phyloP scores from a whole-genome alignment of 2,113 vertebrate genomes.

The Dicentrarchus labrax region DNA sequence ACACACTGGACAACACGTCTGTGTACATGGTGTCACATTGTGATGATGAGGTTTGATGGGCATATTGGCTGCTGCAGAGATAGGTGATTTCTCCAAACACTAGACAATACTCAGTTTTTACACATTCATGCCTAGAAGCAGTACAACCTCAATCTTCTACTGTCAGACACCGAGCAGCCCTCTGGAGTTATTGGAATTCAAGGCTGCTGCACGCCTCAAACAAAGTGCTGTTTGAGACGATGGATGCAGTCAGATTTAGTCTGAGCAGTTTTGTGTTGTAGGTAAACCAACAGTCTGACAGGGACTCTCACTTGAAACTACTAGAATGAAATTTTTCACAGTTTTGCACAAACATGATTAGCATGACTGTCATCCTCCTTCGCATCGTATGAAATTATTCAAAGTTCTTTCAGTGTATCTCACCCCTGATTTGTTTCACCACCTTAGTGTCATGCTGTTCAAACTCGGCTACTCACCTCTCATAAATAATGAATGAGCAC shows the following conservation, averaged over 20 bases:
- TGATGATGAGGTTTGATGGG: conserved; percentile 36
- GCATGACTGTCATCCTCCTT: conserved; percentile 10
- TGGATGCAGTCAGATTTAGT: conserved; percentile 42
- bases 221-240: conserved; percentile 41
- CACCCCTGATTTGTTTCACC: conserved; percentile 45
- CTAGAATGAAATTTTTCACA: conserved; percentile 18
- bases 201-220: conserved; percentile 53
- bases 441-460: conserved; percentile 34
- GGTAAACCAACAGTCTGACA: conserved; percentile 59
- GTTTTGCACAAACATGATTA: conserved; percentile 8
- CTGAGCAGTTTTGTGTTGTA: conserved; percentile 40
- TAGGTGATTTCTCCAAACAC: conserved; percentile 36
- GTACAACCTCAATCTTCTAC: conserved; percentile 48
- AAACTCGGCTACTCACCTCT: conserved; percentile 45
- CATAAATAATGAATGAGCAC: conserved; percentile 63
- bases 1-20: not conserved
- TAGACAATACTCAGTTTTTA: conserved; percentile 46
- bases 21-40: not conserved
- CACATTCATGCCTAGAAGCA: conserved; percentile 49
- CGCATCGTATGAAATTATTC: conserved; percentile 25
- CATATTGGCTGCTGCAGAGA: conserved; percentile 28
- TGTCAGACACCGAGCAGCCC: conserved; percentile 52
- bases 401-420: conserved; percentile 1
- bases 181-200: conserved; percentile 62
- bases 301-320: conserved; percentile 2